These are phyloP conservation scores for Metaphire vulgaris DNA, from an alignment of 1,140 invertebrate genomes.

Conservation along the genomic window DNA sequence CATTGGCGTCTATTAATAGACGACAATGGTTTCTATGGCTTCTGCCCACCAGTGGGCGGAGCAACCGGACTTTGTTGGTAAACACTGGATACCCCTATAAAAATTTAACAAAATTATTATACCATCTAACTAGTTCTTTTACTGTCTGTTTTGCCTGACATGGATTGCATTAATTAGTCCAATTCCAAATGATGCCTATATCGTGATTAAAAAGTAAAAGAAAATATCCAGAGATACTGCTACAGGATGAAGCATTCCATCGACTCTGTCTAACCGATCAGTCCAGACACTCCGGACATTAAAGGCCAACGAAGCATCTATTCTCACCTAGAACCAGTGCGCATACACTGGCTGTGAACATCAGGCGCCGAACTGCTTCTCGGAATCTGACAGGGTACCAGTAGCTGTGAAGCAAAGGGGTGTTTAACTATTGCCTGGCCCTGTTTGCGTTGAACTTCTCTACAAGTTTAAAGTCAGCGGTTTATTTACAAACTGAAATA, in stretches of 20 bases:
- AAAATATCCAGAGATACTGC: not conserved
- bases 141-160: no score
- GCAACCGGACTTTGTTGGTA: no score
- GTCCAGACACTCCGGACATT: not conserved
- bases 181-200: not conserved
- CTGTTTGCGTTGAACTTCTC: not conserved
- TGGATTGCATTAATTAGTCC: no score
- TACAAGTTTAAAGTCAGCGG: conserved; percentile 3
- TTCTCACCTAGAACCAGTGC: not conserved
- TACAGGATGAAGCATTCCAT: no score
- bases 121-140: no score
- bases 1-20: no score
- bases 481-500: no score
- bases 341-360: not conserved
- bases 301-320: not conserved
- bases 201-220: not conserved
- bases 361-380: not conserved
- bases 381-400: not conserved
- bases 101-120: no score
- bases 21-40: no score
- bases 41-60: no score
- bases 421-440: not conserved
- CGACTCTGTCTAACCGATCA: not conserved
- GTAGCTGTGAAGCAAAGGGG: not conserved
- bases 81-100: no score